A percentile compares a stretch with the other conserved stretches of the same genome.
phyloP scores from a whole-genome alignment of 1,140 invertebrate genomes.

The Cardiocondyla obscurior region DNA sequence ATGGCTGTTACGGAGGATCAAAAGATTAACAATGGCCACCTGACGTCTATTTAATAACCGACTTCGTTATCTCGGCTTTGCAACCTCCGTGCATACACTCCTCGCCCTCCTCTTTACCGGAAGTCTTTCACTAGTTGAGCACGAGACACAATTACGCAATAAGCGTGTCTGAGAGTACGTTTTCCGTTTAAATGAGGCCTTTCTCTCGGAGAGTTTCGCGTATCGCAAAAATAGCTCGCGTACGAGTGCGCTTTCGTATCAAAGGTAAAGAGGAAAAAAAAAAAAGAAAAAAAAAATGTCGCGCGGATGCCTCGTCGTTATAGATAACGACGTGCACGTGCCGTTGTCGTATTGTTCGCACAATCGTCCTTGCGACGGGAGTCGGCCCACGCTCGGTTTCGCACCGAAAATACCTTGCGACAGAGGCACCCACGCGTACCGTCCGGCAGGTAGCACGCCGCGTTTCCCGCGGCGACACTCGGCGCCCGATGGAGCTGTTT shows the following conservation, averaged over 20 bases:
- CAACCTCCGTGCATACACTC: not conserved
- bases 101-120: too few species aligned
- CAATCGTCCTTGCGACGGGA: conserved; percentile 38
- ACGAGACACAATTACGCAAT: conserved; percentile 38
- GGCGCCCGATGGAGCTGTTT: conserved; percentile 61
- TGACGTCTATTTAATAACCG: conserved; percentile 54
- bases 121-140: conserved; percentile 28
- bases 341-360: conserved; percentile 48
- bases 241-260: not conserved
- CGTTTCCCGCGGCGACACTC: too few species aligned
- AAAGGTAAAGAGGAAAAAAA: too few species aligned
- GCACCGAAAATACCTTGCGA: not conserved
- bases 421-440: not conserved
- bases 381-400: not conserved
- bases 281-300: too few species aligned
- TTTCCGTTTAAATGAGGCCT: conserved; percentile 18
- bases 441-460: not conserved
- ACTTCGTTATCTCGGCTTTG: conserved; percentile 47
- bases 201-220: conserved; percentile 37
- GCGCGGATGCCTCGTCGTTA: not conserved
- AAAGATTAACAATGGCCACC: conserved; percentile 52
- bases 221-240: conserved; percentile 58
- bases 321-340: not conserved
- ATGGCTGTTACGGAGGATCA: conserved; percentile 39
- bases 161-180: conserved; percentile 13